Evolutionary conservation across 2,113 vertebrate genomes (phyloP), one percentile per base, ranked within the genome.

Genomic region (Syrrhaptes paradoxus): DNA sequence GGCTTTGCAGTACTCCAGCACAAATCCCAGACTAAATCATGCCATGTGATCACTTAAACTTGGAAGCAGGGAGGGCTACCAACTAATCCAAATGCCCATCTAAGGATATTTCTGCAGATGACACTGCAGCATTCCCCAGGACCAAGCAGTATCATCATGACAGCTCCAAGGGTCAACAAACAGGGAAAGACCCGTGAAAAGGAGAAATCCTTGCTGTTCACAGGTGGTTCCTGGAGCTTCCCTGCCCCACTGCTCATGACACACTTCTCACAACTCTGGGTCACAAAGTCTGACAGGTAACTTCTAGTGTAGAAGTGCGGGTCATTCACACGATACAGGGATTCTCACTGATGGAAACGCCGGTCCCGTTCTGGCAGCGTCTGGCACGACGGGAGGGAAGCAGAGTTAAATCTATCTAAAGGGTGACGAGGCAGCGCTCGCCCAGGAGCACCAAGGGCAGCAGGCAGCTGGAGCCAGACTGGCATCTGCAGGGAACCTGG

Each of bases 111-210:
- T 11, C 29, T 58, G 31, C 48, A 67, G 83, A 32, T 14, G 28
- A 52, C 55, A 20, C 20, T 22, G 66, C 43, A 83, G 67, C 62
- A 19, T 15, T 58, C 17, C 59, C 59, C 2, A 2, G 51, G 38
- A 58, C 11, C 25, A n/a, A 26, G 8, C 0, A 34, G 36, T 3
- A 18, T 7, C 49, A 55, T 6, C 31, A 4, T 4, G 52, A 49
- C 43, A 62, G 8, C 28, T 54, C 31, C 46, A 26, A 31, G 24
- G 31, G 31, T 19, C 34, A 66, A 36, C 0, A 51, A 58, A 45
- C 3, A 89, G 38, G 45, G 57, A 38, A 65, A 79, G 84, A 20
- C 6, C 19, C 4, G 0, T 3, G 9, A 32, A 26, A 63, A 51
- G 6, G 46, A 36, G 45, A 57, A 88, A 67, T 8, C 17, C n/a